Evolutionary conservation across 1,140 invertebrate species (phyloP).

Genomic region (Limonius californicus): DNA sequence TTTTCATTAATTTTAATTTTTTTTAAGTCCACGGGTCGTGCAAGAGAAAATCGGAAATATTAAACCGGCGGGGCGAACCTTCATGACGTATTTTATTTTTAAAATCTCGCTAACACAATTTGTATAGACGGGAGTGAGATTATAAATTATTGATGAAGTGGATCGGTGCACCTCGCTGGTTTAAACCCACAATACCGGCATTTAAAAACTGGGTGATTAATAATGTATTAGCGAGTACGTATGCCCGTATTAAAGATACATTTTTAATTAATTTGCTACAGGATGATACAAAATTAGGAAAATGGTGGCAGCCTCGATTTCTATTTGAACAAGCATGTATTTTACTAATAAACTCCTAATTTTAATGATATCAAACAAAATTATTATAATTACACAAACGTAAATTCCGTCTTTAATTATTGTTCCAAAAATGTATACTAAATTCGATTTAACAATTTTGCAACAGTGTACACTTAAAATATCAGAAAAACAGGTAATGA

Average conservation of each 20-base stretch:
- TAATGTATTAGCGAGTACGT: slow-evolving; percentile 24
- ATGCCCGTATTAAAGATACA: slow-evolving; percentile 22
- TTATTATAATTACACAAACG: too few relatives aligned
- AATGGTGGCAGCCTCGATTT: too few relatives aligned
- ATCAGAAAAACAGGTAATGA: too few relatives aligned
- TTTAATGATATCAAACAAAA: too few relatives aligned
- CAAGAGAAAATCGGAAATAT: slow-evolving; percentile 2
- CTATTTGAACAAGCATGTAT: not conserved
- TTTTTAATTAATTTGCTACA: slow-evolving; percentile 13
- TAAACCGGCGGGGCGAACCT: not conserved
- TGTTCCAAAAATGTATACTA: too few relatives aligned
- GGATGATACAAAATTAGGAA: not conserved
- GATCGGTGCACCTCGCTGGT: not conserved
- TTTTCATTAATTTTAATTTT: slow-evolving; percentile 11
- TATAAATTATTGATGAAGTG: not conserved
- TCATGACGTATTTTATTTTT: not conserved
- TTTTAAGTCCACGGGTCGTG: not conserved
- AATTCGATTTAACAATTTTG: too few relatives aligned
- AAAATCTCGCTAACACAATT: not conserved
- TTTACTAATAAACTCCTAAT: too few relatives aligned
- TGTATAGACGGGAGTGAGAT: not conserved
- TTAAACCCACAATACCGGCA: slow-evolving; percentile 17
- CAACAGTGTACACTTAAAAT: too few relatives aligned
- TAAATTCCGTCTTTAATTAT: too few relatives aligned
- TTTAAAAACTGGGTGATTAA: slow-evolving; percentile 24